phyloP scores from a whole-genome alignment of 2,113 vertebrate genomes.

The Progne subis region DNA sequence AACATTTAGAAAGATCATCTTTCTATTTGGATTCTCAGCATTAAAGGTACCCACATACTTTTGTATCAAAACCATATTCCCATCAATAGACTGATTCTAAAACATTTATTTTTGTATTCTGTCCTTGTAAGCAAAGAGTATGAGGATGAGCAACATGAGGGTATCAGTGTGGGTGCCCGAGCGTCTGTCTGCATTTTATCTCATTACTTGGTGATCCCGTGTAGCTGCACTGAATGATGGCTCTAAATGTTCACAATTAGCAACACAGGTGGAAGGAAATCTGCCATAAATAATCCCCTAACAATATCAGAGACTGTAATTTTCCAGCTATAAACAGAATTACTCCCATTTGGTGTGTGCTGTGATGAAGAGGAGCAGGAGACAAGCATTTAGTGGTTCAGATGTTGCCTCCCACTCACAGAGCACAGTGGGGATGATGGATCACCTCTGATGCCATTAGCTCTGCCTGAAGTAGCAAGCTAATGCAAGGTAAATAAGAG shows the following conservation, averaged over 20 bases:
- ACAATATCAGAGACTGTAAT: constrained; percentile 1
- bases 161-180: neutral
- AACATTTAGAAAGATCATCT: neutral
- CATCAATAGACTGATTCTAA: neutral
- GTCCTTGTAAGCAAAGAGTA: neutral
- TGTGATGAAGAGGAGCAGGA: neutral
- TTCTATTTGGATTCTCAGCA: neutral
- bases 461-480: constrained; percentile 41
- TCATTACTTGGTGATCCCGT: neutral
- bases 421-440: neutral
- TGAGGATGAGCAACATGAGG: neutral
- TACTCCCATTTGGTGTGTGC: neutral
- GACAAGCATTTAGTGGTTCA: neutral
- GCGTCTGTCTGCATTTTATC: neutral
- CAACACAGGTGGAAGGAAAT: constrained; percentile 43
- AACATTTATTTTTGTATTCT: neutral
- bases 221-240: neutral
- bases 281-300: constrained; percentile 50
- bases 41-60: neutral
- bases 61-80: neutral
- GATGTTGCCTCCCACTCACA: neutral
- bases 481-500: constrained; percentile 21
- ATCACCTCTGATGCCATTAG: neutral
- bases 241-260: neutral
- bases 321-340: neutral